Percentiles rank a stretch among this genome's conserved stretches.
Evolutionary conservation across 2,113 vertebrate genomes (phyloP).

Genomic region (Urocitellus parryii): DNA sequence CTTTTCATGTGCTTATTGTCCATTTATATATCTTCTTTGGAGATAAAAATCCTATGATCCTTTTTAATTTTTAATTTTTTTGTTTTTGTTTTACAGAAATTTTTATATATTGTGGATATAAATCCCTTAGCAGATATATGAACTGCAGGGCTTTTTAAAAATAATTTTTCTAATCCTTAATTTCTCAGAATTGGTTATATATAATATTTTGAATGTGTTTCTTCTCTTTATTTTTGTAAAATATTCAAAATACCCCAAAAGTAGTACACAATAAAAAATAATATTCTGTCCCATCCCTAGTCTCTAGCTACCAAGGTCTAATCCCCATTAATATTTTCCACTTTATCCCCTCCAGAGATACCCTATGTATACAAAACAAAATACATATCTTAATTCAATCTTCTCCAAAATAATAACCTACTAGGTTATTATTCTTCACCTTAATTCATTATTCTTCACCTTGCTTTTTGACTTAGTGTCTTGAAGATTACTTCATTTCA

Average conservation of each 20-base stretch:
- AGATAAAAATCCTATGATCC: not conserved
- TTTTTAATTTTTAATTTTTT: not conserved
- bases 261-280: not conserved
- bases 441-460: not conserved
- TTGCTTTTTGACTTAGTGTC: not conserved
- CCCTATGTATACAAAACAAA: not conserved
- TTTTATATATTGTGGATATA: not conserved
- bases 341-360: not conserved
- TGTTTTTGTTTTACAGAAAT: not conserved
- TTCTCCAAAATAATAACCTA: slow-evolving; percentile 17
- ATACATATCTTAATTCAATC: not conserved
- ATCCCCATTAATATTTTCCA: not conserved
- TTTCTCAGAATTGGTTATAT: not conserved
- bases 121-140: not conserved
- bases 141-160: not conserved
- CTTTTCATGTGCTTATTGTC: not conserved
- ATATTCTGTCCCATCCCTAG: not conserved
- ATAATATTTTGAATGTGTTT: not conserved
- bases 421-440: not conserved
- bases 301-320: not conserved
- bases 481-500: not conserved
- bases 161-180: not conserved
- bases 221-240: not conserved
- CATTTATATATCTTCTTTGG: not conserved
- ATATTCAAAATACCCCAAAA: slow-evolving; percentile 31